Evolutionary conservation across 2,888 invertebrate species (phyloP).

Genomic region (Stenolophus ochropezus): DNA sequence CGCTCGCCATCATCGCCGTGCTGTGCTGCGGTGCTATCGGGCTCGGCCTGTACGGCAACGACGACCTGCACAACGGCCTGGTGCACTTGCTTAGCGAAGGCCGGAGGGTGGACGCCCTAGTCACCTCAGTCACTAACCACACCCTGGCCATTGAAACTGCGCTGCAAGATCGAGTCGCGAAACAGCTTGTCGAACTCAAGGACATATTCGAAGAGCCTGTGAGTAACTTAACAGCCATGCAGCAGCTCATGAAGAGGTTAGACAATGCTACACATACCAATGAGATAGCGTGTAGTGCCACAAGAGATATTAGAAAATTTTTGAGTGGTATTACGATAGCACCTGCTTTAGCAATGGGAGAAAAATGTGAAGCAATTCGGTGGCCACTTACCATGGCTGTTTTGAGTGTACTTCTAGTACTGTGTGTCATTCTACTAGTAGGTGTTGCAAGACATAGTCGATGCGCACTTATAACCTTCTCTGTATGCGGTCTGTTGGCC

Average conservation of each 20-base stretch:
- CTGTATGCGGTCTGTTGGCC: slow-evolving; percentile 89
- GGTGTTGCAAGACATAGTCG: slow-evolving; percentile 92
- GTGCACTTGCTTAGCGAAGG: slow-evolving; percentile 87
- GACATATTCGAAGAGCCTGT: slow-evolving; percentile 87
- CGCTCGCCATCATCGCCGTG: slow-evolving; percentile 87
- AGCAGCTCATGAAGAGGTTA: slow-evolving; percentile 81
- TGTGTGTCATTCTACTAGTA: slow-evolving; percentile 91
- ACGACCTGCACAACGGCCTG: slow-evolving; percentile 94
- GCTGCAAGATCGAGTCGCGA: slow-evolving; percentile 78
- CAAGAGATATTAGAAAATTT: slow-evolving; percentile 84
- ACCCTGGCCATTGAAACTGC: slow-evolving; percentile 86
- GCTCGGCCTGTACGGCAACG: slow-evolving; percentile 94
- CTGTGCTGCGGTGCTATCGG: slow-evolving; percentile 94
- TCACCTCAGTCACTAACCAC: slow-evolving; percentile 88
- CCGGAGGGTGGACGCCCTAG: slow-evolving; percentile 86
- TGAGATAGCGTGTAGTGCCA: slow-evolving; percentile 84
- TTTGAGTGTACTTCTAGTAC: slow-evolving; percentile 87
- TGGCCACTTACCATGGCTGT: slow-evolving; percentile 95
- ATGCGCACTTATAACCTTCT: slow-evolving; percentile 91
- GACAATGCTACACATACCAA: slow-evolving; percentile 84
- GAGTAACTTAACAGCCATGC: slow-evolving; percentile 85
- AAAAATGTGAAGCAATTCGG: slow-evolving; percentile 84
- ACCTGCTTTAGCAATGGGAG: slow-evolving; percentile 77
- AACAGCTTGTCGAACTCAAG: slow-evolving; percentile 81
- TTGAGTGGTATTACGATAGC: slow-evolving; percentile 83